phyloP scores from a whole-genome alignment of 1,140 invertebrate species.

The Teleogryllus occipitalis region DNA sequence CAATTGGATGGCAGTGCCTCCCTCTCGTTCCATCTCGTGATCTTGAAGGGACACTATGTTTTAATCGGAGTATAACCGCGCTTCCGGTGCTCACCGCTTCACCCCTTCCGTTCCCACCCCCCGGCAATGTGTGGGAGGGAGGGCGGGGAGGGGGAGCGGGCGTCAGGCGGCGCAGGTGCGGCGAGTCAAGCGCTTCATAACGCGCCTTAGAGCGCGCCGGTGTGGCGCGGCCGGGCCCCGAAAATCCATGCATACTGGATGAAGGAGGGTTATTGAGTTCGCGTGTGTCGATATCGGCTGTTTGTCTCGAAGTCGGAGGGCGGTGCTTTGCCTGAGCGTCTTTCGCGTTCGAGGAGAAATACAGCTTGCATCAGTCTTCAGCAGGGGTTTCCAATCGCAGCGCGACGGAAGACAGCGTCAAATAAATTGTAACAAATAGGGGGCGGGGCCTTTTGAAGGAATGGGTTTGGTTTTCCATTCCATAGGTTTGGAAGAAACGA shows the following conservation, averaged over 20 bases:
- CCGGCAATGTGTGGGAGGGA: background rate
- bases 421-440: no score
- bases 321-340: background rate
- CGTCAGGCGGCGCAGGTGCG: background rate
- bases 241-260: conserved; percentile 1
- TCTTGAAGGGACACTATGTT: no score
- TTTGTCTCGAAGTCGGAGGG: background rate
- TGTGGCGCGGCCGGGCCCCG: background rate
- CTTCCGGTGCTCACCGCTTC: no score
- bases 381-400: background rate
- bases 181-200: background rate
- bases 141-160: no score
- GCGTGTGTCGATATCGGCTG: background rate
- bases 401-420: no score
- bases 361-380: background rate
- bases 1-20: no score
- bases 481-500: no score
- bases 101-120: background rate
- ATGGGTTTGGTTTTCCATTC: no score
- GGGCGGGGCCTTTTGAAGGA: no score
- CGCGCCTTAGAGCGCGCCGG: background rate
- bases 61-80: no score
- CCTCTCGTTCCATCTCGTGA: no score
- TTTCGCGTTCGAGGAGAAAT: background rate
- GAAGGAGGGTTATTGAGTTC: background rate